phyloP scores from a whole-genome alignment of 2,797 vertebrate genomes.

The Parauchenoglanis ngamensis region DNA sequence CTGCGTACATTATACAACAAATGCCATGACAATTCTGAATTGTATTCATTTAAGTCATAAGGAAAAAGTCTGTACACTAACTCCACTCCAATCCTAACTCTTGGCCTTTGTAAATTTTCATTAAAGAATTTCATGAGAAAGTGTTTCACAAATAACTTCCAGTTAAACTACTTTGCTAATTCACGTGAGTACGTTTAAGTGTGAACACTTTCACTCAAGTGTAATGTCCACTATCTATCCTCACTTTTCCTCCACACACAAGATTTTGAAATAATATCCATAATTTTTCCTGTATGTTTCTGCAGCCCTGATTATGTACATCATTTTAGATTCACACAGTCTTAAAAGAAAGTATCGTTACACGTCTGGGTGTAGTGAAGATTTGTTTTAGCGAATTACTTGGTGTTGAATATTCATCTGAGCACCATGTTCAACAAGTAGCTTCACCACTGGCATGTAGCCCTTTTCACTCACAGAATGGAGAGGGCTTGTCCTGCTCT shows the following conservation, averaged over 20 bases:
- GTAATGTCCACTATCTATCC: not conserved
- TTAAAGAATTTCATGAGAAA: not conserved
- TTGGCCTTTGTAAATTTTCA: not conserved
- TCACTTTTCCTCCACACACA: not conserved
- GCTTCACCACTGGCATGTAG: constrained; percentile 73
- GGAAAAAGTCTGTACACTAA: not conserved
- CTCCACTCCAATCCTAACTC: not conserved
- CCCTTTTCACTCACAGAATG: constrained; percentile 80
- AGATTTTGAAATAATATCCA: not conserved
- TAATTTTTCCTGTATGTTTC: not conserved
- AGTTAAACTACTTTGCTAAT: not conserved
- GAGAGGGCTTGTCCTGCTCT: constrained; percentile 75
- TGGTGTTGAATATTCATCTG: constrained; percentile 72
- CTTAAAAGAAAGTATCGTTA: not conserved
- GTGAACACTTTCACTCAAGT: not conserved
- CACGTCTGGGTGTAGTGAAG: not conserved
- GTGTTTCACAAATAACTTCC: not conserved
- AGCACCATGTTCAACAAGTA: constrained; percentile 78
- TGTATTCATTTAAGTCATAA: not conserved
- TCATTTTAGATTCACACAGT: not conserved
- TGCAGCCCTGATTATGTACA: not conserved
- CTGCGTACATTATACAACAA: not conserved
- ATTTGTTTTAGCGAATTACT: constrained; percentile 62
- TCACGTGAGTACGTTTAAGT: no score
- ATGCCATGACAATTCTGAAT: not conserved